Evolutionary conservation across 30 jellyfish, hydroid and myxozoan species (phyloP), one percentile per base, ranked within the genome.

Genomic region (Pelagia noctiluca): DNA sequence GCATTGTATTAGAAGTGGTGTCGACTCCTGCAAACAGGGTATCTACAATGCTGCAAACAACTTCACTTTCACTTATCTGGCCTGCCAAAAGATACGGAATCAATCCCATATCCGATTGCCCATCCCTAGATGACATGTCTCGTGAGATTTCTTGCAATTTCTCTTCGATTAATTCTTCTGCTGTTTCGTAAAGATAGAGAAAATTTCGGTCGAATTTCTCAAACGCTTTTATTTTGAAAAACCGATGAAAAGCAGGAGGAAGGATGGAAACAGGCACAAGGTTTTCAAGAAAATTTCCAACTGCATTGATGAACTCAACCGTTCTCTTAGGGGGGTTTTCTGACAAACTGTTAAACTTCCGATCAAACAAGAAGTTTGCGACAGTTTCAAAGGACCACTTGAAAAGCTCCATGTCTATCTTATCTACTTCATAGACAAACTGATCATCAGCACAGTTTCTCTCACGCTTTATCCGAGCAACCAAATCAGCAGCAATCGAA

Each of bases 11-110:
- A 2, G 96, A 86, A 0, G 96, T 86, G 10, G 96, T 86, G 47
- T 86, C 96, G 5, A 86, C 96, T 29, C 96, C 96, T 8, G 96
- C 96, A 70, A 87, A 87, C 28, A 87, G 68, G 16, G 89, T 77
- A 24, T 87, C 96, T 22, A 87, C 96, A 28, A 87, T 87, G 70
- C 90, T 77, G 16, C 92, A 73, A 8, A 50, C 42, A 19, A 87
- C 75, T 46, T 87, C 96, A 7, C 78, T 78, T 22, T 66, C 82
- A 1, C 71, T 46, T 1, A 87, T 19, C 71, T 29, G 29, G 1
- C 38, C 54, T 0, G 91, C 35, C 38, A 87, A 48, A 50, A 87
- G 80, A 78, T 61, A 78, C 2, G 89, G 96, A 28, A 87, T 69
- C 74, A 87, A 42, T 62, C 66, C 95, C 5, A 18, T 10, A 11